Base-by-base conservation (phyloP, 2,888 invertebrate genomes). In the Matsumyia berberina region DNA sequence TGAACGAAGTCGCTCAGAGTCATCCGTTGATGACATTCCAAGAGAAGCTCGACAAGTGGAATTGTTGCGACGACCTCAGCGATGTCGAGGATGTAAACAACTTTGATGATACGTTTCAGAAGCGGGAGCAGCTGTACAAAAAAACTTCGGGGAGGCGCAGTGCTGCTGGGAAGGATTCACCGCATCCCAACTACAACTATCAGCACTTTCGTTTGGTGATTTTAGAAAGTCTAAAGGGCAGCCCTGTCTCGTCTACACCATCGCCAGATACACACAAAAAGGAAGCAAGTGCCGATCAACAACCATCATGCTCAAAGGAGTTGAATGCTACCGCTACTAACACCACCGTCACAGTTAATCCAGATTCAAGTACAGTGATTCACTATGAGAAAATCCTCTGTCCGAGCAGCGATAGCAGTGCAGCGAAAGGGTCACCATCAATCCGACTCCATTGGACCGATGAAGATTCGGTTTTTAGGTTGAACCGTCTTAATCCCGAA, bases 71-170 rank as follows among this genome's bases (percentile, higher is more conserved):
- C 0, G 89, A 89, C n/a, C 87, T 89, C 3, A 90, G 90, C 37
- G 90, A 89, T 58, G 89, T 91, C 1, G 92, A 91, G 35, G 91
- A 91, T 83, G 90, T 91, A 2, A 88, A 88, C 17, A 88, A 87
- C 4, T 91, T 91, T 44, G 90, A 90, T 39, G 86, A 88, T 0
- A 86, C 82, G 7, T 91, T 91, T 12, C 87, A 88, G 19, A 86
- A 88, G 7, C 86, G 88, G 0, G 86, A 91, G 37, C 73, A 67
- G 9, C 83, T 80, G 29, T 55, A 79, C 29, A 62, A 85, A 15
- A 73, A 49, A 8, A 60, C 11, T 0, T 42, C 80, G 7, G 46
- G 42, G 0, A 55, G 37, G 12, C 86, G 67, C 0, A 88, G 81
- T 7, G 24, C n/a, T 6, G 19, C 11, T 2, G 67, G 11, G 0